Evolutionary conservation across 2,888 invertebrate species (phyloP).

Genomic region (Druceiella hillmani): DNA sequence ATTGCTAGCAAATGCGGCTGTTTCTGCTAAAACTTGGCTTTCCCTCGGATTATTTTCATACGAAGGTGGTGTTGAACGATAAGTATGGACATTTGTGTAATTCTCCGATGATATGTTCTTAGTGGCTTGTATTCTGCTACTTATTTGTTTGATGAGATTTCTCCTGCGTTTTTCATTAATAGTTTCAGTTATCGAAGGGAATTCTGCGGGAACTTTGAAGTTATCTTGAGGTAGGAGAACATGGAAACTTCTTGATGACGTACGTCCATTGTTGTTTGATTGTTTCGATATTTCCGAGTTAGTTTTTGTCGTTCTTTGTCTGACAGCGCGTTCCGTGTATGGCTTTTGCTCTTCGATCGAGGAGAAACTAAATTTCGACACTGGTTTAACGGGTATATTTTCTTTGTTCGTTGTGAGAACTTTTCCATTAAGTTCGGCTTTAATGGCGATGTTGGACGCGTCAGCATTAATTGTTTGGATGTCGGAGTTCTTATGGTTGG

Average conservation of each 20-base stretch:
- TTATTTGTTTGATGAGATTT: conserved; percentile 40
- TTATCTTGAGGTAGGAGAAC: conserved; percentile 32
- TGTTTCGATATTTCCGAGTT: conserved; percentile 24
- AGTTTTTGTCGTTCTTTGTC: conserved; percentile 34
- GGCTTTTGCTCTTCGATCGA: too few species aligned
- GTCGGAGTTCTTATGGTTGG: conserved; percentile 33
- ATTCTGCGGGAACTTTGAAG: conserved; percentile 35
- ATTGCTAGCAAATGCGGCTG: conserved; percentile 65
- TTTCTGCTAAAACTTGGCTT: conserved; percentile 69
- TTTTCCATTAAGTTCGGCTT: conserved; percentile 29
- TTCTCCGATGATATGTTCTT: conserved; percentile 36
- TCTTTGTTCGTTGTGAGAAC: conserved; percentile 33
- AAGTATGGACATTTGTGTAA: conserved; percentile 36
- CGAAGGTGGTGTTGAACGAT: conserved; percentile 35
- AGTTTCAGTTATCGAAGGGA: conserved; percentile 27
- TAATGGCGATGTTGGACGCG: conserved; percentile 27
- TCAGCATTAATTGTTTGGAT: conserved; percentile 37
- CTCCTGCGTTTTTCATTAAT: conserved; percentile 39
- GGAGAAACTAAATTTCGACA: conserved; percentile 2
- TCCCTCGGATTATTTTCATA: conserved; percentile 51
- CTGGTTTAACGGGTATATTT: conserved; percentile 31
- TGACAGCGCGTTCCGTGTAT: conserved; percentile 39
- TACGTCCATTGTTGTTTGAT: conserved; percentile 28
- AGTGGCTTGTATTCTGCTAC: conserved; percentile 33
- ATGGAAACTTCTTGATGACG: conserved; percentile 39